These are phyloP conservation scores for Pseudorectes ferrugineus DNA, from an alignment of 2,113 vertebrate species.

Conservation along the genomic window DNA sequence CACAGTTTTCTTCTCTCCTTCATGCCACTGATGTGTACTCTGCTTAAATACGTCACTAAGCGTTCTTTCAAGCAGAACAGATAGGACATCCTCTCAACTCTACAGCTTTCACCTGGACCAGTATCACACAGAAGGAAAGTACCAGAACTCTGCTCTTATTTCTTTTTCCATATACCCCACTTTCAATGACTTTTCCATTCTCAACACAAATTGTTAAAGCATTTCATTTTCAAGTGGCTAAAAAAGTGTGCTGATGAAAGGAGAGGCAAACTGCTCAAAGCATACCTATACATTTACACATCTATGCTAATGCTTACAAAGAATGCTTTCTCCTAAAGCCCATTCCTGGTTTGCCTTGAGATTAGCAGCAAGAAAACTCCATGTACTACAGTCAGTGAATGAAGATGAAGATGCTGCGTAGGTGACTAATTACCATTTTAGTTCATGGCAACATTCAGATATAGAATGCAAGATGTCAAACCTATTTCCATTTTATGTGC, in stretches of 20 bases:
- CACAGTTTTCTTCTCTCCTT: background rate
- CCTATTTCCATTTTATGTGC: background rate
- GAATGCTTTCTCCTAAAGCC: background rate
- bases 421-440: slow-evolving; percentile 53
- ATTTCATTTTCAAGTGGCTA: slow-evolving; percentile 39
- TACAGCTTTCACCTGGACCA: background rate
- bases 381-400: slow-evolving; percentile 8
- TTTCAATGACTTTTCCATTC: background rate
- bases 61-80: background rate
- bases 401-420: slow-evolving; percentile 18
- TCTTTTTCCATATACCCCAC: background rate
- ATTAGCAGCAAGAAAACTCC: background rate
- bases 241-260: background rate
- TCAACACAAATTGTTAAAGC: background rate
- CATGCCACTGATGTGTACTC: background rate
- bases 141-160: background rate
- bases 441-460: background rate
- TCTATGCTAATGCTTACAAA: background rate
- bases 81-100: background rate
- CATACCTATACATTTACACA: background rate
- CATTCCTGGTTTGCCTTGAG: background rate
- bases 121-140: background rate
- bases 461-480: background rate
- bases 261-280: slow-evolving; percentile 33
- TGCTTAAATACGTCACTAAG: background rate